phyloP scores from a whole-genome alignment of 2,888 invertebrate genomes.

The Agonopterix subpropinquella region DNA sequence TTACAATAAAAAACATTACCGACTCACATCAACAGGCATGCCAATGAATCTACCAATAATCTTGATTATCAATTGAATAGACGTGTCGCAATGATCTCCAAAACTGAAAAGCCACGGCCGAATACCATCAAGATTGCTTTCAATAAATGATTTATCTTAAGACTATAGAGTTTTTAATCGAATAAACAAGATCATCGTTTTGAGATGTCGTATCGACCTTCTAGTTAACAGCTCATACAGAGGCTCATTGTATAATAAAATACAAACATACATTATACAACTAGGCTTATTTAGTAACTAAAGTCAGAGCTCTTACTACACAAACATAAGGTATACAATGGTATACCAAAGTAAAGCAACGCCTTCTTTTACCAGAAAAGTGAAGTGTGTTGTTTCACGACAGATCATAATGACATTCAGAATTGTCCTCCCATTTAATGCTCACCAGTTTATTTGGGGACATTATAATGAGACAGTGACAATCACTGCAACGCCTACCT shows the following conservation, averaged over 20 bases:
- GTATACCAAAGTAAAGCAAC: too few relatives aligned
- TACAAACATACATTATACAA: background rate
- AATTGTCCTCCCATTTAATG: slow-evolving; percentile 54
- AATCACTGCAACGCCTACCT: slow-evolving; percentile 38
- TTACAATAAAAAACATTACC: too few relatives aligned
- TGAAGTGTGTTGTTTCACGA: slow-evolving; percentile 10
- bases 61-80: slow-evolving; percentile 38
- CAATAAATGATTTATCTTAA: slow-evolving; percentile 43
- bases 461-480: slow-evolving; percentile 29
- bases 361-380: too few relatives aligned
- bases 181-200: slow-evolving; percentile 23
- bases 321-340: too few relatives aligned
- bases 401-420: slow-evolving; percentile 34
- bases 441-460: slow-evolving; percentile 38
- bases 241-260: slow-evolving; percentile 62
- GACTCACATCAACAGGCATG: slow-evolving; percentile 15
- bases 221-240: slow-evolving; percentile 21
- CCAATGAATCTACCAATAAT: slow-evolving; percentile 12
- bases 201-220: slow-evolving; percentile 8
- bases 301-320: too few relatives aligned
- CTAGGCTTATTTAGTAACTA: too few relatives aligned
- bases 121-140: slow-evolving; percentile 59
- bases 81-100: slow-evolving; percentile 45
- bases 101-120: slow-evolving; percentile 59
- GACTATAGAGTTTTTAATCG: slow-evolving; percentile 39